These are phyloP conservation scores for Moxostoma hubbsi DNA, from an alignment of 2,797 vertebrate species.

Conservation along the genomic window DNA sequence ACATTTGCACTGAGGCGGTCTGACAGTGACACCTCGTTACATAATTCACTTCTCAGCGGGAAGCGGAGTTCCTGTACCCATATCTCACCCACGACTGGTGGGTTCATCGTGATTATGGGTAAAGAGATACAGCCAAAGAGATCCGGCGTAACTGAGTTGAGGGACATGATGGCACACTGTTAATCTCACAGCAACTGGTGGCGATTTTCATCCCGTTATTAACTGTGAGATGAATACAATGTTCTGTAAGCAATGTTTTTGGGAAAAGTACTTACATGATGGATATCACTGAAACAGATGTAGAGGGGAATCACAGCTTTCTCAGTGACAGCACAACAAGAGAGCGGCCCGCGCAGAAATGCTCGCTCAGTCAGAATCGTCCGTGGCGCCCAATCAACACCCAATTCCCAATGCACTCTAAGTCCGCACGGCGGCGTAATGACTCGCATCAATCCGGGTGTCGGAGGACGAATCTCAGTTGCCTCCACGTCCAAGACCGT, in stretches of 20 bases:
- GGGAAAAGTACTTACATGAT: not conserved
- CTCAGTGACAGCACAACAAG: too few species aligned
- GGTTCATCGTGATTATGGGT: not conserved
- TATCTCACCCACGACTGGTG: not conserved
- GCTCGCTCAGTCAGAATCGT: too few species aligned
- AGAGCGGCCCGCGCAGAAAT: too few species aligned
- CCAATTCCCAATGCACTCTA: too few species aligned
- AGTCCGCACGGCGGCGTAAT: too few species aligned
- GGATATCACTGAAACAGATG: not conserved
- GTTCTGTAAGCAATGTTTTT: not conserved
- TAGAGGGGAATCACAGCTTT: too few species aligned
- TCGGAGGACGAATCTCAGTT: too few species aligned
- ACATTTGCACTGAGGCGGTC: not conserved
- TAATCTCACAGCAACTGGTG: conserved; percentile 10
- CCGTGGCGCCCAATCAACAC: too few species aligned
- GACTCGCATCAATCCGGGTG: too few species aligned
- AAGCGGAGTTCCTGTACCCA: not conserved
- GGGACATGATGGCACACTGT: not conserved
- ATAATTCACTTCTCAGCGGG: conserved; percentile 19
- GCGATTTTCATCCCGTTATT: not conserved
- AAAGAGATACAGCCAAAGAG: not conserved
- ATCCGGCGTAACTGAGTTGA: not conserved
- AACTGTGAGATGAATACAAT: not conserved
- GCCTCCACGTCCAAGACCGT: too few species aligned
- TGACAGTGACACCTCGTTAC: not conserved